Evolutionary conservation across 1,140 invertebrate species (phyloP).

Genomic region (Ooceraea biroi): DNA sequence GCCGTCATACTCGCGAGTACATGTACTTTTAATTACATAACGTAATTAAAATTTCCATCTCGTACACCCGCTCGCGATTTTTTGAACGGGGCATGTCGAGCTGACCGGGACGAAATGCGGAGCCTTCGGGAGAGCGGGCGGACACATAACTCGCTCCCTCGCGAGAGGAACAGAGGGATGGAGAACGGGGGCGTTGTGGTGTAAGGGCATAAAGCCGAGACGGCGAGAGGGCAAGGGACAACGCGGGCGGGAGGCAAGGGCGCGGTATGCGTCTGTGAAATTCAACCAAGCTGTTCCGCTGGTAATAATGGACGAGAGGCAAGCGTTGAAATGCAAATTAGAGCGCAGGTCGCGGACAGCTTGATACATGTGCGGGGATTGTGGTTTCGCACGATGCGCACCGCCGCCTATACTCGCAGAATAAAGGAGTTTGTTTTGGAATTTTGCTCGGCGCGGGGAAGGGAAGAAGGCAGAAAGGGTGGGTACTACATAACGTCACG

Average conservation of each 20-base stretch:
- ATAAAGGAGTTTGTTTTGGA: constrained; percentile 84
- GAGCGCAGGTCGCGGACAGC: constrained; percentile 84
- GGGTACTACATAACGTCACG: constrained; percentile 71
- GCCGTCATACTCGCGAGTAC: not conserved
- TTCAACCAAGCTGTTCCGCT: constrained; percentile 81
- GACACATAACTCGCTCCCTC: constrained; percentile 23
- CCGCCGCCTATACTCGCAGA: constrained; percentile 81
- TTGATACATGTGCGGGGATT: constrained; percentile 86
- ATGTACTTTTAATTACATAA: constrained; percentile 31
- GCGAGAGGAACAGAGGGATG: not conserved
- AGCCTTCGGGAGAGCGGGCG: constrained; percentile 14
- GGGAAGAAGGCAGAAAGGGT: not conserved
- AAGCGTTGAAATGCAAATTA: constrained; percentile 86
- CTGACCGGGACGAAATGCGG: constrained; percentile 1
- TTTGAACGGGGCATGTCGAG: constrained; percentile 30
- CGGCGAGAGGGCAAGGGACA: constrained; percentile 11
- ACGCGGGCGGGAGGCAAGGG: constrained; percentile 44
- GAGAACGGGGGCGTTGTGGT: constrained; percentile 2
- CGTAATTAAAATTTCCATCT: constrained; percentile 30
- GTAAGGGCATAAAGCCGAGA: constrained; percentile 62
- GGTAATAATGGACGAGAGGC: constrained; percentile 84
- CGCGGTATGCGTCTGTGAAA: constrained; percentile 80
- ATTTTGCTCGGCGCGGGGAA: constrained; percentile 73
- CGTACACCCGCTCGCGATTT: constrained; percentile 21
- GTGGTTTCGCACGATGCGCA: constrained; percentile 83